A percentile compares a stretch with the other conserved stretches of the same genome.
phyloP scores from a whole-genome alignment of 92 coral and sea anemone species.

The Palythoa grandiflora region DNA sequence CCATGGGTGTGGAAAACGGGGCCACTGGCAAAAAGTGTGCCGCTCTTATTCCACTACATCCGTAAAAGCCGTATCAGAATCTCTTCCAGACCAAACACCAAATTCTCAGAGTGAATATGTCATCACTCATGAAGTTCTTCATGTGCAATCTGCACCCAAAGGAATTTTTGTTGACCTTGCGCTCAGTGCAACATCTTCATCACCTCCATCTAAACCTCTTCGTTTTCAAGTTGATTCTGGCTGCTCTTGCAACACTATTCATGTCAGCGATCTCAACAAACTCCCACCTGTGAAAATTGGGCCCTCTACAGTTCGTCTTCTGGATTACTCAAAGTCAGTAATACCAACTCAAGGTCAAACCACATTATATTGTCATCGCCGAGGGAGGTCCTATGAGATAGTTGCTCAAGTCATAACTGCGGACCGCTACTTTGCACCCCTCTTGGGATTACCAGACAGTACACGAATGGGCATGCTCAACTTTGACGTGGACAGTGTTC shows the following conservation, averaged over 20 bases:
- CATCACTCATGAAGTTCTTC: conserved; percentile 57
- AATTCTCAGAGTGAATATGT: conserved; percentile 24
- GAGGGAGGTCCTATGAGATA: conserved; percentile 54
- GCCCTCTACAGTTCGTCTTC: conserved; percentile 69
- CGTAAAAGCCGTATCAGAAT: conserved; percentile 42
- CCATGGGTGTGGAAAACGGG: conserved; percentile 66
- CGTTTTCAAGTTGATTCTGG: conserved; percentile 63
- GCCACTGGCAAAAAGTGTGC: conserved; percentile 68
- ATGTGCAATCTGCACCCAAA: conserved; percentile 59
- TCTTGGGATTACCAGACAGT: conserved; percentile 60
- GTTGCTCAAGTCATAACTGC: conserved; percentile 53
- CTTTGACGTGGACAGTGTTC: conserved; percentile 58
- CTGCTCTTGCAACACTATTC: conserved; percentile 72
- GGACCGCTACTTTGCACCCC: conserved; percentile 61
- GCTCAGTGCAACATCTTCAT: conserved; percentile 45
- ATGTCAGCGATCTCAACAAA: conserved; percentile 69
- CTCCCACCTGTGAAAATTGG: conserved; percentile 48
- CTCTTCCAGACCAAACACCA: conserved; percentile 2
- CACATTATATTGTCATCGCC: conserved; percentile 66
- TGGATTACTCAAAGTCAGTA: conserved; percentile 72
- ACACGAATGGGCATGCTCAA: conserved; percentile 61
- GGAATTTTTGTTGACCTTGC: conserved; percentile 70
- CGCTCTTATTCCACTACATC: conserved; percentile 31
- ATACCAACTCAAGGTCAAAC: conserved; percentile 69
- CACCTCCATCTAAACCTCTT: conserved; percentile 32